Base-by-base conservation (phyloP, 2,113 vertebrate genomes). In the Odocoileus virginianus region DNA sequence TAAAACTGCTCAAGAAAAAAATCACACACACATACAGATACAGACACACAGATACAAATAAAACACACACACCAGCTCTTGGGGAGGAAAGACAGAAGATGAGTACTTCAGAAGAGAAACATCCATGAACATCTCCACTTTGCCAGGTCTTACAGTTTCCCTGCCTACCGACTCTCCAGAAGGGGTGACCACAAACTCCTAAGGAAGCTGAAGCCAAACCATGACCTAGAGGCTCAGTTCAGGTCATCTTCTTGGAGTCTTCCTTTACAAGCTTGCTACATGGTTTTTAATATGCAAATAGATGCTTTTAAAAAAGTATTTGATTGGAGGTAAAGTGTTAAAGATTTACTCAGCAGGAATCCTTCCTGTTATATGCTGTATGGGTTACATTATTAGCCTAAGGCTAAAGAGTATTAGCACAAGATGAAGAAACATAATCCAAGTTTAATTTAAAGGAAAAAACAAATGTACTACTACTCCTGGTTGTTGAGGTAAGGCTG, bases 361-460 rank as follows among this genome's bases (percentile, higher is more conserved):
- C 27, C 30, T n/a, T 47, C 50, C 67, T 58, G 86, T 47, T 60
- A 54, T 54, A 67, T 2, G 36, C 23, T 40, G 5, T 30, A 58
- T 9, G 43, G 40, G 12, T 83, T 91, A 43, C 27, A 61, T 61
- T 13, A 61, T 61, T 13, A 67, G 52, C 89, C 54, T 28, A 88
- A 71, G 50, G 50, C 86, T 71, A 88, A 84, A 87, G 78, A 87
- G 47, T 21, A 95, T 57, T 16, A 90, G 55, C 52, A 87, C 43
- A 67, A 83, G 30, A 86, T 11, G 83, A 97, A 92, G 78, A 96
- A 64, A 89, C 27, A 90, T 2, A 74, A 95, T 25, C 52, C 58
- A 97, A 60, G 30, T 83, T 50, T 92, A 74, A 90, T 87, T 67
- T 94, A 76, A 95, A 86, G 84, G 50, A 52, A 54, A 64, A 94